Evolutionary conservation across 2,797 vertebrate genomes (phyloP).

Genomic region (Mormyrus hasselquistii): DNA sequence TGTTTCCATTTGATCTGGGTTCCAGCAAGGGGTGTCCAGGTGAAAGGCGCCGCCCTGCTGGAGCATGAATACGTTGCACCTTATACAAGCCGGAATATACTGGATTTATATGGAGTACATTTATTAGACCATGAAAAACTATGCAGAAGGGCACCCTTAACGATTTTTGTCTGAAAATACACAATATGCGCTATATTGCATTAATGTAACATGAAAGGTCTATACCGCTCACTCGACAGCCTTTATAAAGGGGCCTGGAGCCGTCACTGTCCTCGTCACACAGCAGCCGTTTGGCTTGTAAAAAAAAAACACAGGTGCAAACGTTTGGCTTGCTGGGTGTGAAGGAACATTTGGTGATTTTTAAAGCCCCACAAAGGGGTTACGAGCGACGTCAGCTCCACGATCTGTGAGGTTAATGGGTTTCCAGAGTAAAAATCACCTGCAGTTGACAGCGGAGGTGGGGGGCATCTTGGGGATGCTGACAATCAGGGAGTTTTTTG

Average conservation of each 20-base stretch:
- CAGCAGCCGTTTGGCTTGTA: neutral
- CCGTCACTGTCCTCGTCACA: neutral
- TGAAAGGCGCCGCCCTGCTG: neutral
- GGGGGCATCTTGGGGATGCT: neutral
- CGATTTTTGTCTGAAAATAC: neutral
- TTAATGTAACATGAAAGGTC: neutral
- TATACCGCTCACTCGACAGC: neutral
- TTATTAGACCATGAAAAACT: neutral
- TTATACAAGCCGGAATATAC: neutral
- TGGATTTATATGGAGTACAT: neutral
- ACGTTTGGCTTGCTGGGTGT: neutral
- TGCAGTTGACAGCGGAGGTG: neutral
- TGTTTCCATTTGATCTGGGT: neutral
- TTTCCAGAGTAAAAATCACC: neutral
- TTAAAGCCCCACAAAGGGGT: neutral
- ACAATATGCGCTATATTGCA: neutral
- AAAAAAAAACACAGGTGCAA: neutral
- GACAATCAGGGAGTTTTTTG: neutral
- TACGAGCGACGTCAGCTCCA: neutral
- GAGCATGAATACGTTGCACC: neutral
- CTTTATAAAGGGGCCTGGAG: neutral
- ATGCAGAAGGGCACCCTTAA: neutral
- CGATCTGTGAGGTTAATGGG: neutral
- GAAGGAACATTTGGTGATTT: neutral
- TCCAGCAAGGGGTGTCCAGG: neutral